Evolutionary conservation across 2,888 invertebrate species (phyloP).

Genomic region (Oligia strigilis): DNA sequence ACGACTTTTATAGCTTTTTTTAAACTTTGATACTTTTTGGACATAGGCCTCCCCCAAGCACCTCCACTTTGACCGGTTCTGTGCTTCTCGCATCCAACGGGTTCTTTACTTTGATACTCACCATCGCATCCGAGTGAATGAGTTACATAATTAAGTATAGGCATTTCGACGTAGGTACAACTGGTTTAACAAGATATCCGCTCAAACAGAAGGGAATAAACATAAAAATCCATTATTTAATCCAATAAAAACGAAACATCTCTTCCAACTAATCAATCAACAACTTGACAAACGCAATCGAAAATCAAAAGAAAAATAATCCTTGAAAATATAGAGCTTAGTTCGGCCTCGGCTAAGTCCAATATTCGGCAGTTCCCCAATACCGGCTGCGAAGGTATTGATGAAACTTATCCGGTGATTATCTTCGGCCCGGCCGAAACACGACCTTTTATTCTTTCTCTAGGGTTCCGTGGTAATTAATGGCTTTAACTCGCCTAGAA

Average conservation of each 20-base stretch:
- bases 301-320: slow-evolving; percentile 51
- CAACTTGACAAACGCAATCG: slow-evolving; percentile 46
- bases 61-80: no score
- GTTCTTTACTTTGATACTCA: no score
- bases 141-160: neutral
- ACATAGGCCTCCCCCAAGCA: no score
- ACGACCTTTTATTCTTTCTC: slow-evolving; percentile 46
- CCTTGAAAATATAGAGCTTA: slow-evolving; percentile 31
- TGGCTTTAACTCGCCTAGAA: slow-evolving; percentile 30
- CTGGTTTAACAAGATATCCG: neutral
- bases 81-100: no score
- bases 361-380: slow-evolving; percentile 45
- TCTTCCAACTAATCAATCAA: slow-evolving; percentile 38
- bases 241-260: neutral
- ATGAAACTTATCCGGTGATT: slow-evolving; percentile 66
- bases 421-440: slow-evolving; percentile 59
- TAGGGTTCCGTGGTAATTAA: slow-evolving; percentile 62
- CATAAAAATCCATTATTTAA: neutral
- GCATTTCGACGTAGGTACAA: neutral
- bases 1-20: no score
- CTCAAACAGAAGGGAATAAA: neutral
- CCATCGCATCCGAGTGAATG: neutral
- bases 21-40: no score
- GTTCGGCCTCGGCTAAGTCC: slow-evolving; percentile 8
- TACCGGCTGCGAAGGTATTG: slow-evolving; percentile 53